Conservation (phyloP, 1,140 invertebrate genomes). For the Formica selysi region DNA sequence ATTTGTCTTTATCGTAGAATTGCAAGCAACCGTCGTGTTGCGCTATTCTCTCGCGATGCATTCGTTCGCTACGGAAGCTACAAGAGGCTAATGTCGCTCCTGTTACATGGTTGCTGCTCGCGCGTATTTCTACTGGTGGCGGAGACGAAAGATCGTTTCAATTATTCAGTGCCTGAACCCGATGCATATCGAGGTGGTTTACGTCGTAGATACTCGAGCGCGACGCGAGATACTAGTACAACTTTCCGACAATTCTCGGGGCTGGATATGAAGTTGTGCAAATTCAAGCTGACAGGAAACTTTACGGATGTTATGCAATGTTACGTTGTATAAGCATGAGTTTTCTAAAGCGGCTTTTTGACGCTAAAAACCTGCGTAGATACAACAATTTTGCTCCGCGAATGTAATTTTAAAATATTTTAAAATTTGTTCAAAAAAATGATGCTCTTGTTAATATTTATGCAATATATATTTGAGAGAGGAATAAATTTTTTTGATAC, state of each 20-base stretch:
- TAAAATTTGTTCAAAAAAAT: not conserved
- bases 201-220: not conserved
- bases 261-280: conserved; percentile 17
- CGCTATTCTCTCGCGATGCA: conserved; percentile 41
- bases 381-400: not conserved
- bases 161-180: conserved; percentile 50
- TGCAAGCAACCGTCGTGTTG: conserved; percentile 46
- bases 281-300: conserved; percentile 22
- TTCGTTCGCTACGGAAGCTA: conserved; percentile 45
- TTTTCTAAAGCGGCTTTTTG: not conserved
- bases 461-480: not conserved
- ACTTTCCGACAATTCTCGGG: conserved; percentile 16
- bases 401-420: not conserved
- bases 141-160: conserved; percentile 61
- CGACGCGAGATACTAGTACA: conserved; percentile 11
- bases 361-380: not conserved
- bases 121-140: conserved; percentile 45
- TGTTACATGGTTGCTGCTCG: conserved; percentile 38
- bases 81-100: conserved; percentile 55
- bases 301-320: conserved; percentile 20
- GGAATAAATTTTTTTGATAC: not conserved
- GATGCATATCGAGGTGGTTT: conserved; percentile 54
- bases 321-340: not conserved
- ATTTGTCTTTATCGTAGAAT: conserved; percentile 67
- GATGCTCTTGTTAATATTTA: not conserved